Evolutionary conservation across 1,140 invertebrate species (phyloP).

Genomic region (Anoplolepis gracilipes): DNA sequence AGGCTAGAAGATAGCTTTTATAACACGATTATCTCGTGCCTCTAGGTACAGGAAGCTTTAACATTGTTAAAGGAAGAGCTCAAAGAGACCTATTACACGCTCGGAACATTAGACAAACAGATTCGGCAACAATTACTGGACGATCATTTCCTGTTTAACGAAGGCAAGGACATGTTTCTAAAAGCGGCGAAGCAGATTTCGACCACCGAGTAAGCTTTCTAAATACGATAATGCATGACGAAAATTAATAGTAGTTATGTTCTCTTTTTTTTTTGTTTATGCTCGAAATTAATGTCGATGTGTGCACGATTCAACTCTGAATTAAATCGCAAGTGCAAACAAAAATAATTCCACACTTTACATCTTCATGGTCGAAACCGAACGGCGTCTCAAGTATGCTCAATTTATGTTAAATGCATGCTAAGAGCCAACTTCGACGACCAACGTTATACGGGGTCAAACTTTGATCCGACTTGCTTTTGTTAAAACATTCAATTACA

Average conservation of each 20-base stretch:
- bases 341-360: neutral
- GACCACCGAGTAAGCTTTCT: constrained; percentile 88
- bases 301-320: neutral
- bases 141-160: constrained; percentile 93
- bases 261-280: neutral
- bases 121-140: constrained; percentile 91
- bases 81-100: constrained; percentile 89
- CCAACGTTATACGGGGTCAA: constrained; percentile 23
- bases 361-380: neutral
- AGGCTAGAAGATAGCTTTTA: constrained; percentile 48
- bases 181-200: constrained; percentile 91
- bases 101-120: constrained; percentile 89
- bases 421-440: constrained; percentile 32
- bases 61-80: constrained; percentile 87
- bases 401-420: constrained; percentile 27
- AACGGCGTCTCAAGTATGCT: neutral
- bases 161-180: constrained; percentile 89
- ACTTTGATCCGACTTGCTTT: constrained; percentile 34
- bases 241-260: neutral
- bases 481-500: constrained; percentile 73
- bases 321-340: neutral
- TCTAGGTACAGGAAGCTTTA: constrained; percentile 81
- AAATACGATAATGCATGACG: neutral
- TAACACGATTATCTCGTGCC: constrained; percentile 44
- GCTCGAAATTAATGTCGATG: neutral